Percentiles rank a stretch among this genome's conserved stretches.
Evolutionary conservation across 2,113 vertebrate species (phyloP).

Genomic region (Tinamus guttatus): DNA sequence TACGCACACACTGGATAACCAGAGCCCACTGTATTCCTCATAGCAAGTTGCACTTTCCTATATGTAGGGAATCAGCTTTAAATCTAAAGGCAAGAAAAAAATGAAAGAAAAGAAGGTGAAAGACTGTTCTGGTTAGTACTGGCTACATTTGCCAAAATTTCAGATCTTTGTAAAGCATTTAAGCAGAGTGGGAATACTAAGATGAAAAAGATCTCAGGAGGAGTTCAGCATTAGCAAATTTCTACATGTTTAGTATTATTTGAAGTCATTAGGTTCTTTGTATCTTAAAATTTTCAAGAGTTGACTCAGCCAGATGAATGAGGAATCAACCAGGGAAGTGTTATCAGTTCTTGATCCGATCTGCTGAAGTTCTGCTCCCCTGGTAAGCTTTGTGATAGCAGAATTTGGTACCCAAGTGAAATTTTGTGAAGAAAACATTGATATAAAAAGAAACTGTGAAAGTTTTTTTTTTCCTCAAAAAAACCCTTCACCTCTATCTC

Average conservation of each 20-base stretch:
- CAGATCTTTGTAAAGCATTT: neutral
- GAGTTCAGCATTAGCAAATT: neutral
- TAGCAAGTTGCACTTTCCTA: neutral
- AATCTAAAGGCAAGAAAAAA: neutral
- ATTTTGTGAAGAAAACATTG: neutral
- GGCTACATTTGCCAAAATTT: neutral
- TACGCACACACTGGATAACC: neutral
- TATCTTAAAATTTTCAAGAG: neutral
- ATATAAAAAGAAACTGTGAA: neutral
- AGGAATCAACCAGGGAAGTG: neutral
- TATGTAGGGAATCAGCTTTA: neutral
- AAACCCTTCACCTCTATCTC: neutral
- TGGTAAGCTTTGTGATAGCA: neutral
- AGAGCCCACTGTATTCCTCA: neutral
- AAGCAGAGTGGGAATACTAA: neutral
- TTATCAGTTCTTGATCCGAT: neutral
- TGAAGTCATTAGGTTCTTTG: neutral
- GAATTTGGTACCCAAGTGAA: neutral
- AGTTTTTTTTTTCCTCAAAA: neutral
- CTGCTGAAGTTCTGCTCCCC: neutral
- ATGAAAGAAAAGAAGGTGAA: neutral
- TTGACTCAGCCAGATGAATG: neutral
- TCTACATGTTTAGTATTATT: neutral
- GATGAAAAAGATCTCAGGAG: neutral
- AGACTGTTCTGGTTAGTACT: neutral